phyloP scores from a whole-genome alignment of 2,888 invertebrate genomes.

The Drosophila melanocephala region DNA sequence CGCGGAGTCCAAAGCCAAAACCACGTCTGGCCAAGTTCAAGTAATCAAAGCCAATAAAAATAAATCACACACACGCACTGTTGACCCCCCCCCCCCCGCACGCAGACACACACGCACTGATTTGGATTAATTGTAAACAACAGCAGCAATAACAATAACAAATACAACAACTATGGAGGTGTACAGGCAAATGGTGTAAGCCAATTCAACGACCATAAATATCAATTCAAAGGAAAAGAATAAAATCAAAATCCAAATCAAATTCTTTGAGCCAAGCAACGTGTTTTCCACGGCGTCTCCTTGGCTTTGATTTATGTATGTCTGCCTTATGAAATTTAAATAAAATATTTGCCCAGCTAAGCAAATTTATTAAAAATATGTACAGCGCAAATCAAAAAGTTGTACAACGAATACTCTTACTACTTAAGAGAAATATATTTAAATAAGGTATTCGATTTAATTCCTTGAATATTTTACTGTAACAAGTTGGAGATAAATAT shows the following conservation, averaged over 20 bases:
- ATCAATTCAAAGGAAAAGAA: constrained; percentile 50
- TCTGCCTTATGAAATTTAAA: constrained; percentile 42
- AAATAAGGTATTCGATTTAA: background rate
- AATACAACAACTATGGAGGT: constrained; percentile 10
- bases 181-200: constrained; percentile 62
- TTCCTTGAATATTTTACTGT: background rate
- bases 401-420: constrained; percentile 16
- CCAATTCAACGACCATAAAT: constrained; percentile 71
- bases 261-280: constrained; percentile 28
- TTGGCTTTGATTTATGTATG: constrained; percentile 64
- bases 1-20: constrained; percentile 32
- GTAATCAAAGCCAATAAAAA: constrained; percentile 66
- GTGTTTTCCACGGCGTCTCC: constrained; percentile 8
- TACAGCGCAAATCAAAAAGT: background rate
- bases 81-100: constrained; percentile 22
- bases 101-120: constrained; percentile 12
- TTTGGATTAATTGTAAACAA: constrained; percentile 53
- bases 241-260: constrained; percentile 24
- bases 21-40: constrained; percentile 55
- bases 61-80: constrained; percentile 43
- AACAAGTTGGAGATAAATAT: background rate
- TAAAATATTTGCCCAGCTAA: constrained; percentile 67
- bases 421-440: background rate
- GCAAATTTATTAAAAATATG: constrained; percentile 68
- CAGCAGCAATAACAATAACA: background rate